Evolutionary conservation across 2,888 invertebrate species (phyloP).

Genomic region (Bombyx huttoni): DNA sequence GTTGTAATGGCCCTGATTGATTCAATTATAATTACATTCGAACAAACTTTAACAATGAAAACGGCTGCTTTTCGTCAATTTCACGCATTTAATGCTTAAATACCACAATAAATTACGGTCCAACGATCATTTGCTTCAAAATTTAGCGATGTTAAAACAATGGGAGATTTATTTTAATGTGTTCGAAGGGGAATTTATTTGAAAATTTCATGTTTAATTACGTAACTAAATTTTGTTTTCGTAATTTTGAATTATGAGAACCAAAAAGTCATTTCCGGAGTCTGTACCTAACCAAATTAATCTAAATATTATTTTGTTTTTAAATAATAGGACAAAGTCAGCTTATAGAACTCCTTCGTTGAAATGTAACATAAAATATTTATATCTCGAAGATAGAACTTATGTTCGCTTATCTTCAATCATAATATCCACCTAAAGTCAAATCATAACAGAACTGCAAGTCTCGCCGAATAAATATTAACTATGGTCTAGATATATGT

Average conservation of each 20-base stretch:
- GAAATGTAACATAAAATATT: too few species aligned
- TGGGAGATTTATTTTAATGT: conserved; percentile 40
- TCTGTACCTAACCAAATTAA: neutral
- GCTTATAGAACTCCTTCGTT: too few species aligned
- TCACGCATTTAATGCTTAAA: conserved; percentile 43
- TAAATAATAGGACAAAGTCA: too few species aligned
- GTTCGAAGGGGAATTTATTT: conserved; percentile 10
- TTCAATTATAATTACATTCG: conserved; percentile 51
- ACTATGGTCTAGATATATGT: too few species aligned
- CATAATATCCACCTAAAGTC: too few species aligned
- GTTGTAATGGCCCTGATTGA: conserved; percentile 35
- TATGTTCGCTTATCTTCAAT: too few species aligned
- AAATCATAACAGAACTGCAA: too few species aligned
- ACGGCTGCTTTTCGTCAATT: conserved; percentile 50
- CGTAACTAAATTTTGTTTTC: neutral
- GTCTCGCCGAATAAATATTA: too few species aligned
- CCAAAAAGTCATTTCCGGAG: neutral
- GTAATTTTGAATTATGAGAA: neutral
- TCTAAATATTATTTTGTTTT: too few species aligned
- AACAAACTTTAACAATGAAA: conserved; percentile 43
- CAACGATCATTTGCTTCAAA: conserved; percentile 45
- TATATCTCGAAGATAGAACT: too few species aligned
- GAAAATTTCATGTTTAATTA: neutral
- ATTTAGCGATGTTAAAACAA: conserved; percentile 28
- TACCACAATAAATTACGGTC: conserved; percentile 45